Evolutionary conservation across 2,113 vertebrate species (phyloP), one percentile per base, ranked within the genome.

Genomic region (Acrocephalus kingi): DNA sequence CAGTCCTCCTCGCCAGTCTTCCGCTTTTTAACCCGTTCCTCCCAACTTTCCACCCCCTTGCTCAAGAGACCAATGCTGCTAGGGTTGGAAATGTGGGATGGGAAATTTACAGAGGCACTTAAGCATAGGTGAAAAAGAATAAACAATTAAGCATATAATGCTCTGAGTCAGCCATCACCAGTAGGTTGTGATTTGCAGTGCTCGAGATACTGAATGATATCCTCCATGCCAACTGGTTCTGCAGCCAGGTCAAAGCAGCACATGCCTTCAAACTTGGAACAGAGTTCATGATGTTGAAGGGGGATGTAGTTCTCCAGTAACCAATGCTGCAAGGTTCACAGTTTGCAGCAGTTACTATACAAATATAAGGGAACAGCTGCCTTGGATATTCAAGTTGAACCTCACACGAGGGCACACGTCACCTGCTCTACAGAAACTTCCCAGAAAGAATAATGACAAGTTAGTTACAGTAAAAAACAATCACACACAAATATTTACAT

Each of bases 391-490:
- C 49, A 51, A 56, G 35, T 56, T 14, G 37, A 77, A 84, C 18
- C 43, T 71, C 37, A 6, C 56, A 43, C 0, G 3, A 43, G 21
- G 55, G 21, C 30, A 31, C 48, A 6, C 1, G 0, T 10, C 64
- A 56, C 64, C 49, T 71, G 35, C 35, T 64, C 64, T 24, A 28
- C 14, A 51, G 64, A 43, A 35, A 51, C 49, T 24, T 64, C 64
- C 48, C 49, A 77, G 72, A 37, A 56, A 71, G 43, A 49, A 49
- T 20, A 63, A 25, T 14, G 39, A 43, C 16, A 21, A 62, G 31
- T 79, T 85, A 52, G 55, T 61, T 83, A 83, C 25, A 52, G 37
- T 43, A 58, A 62, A 58, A 79, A 56, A 46, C 31, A 66, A 43
- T 15, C 52, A 45, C 37, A 52, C 55, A n/a, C 15, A 52, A 69